Base-by-base conservation (phyloP, 2,888 invertebrate genomes). In the Diaphora mendica region DNA sequence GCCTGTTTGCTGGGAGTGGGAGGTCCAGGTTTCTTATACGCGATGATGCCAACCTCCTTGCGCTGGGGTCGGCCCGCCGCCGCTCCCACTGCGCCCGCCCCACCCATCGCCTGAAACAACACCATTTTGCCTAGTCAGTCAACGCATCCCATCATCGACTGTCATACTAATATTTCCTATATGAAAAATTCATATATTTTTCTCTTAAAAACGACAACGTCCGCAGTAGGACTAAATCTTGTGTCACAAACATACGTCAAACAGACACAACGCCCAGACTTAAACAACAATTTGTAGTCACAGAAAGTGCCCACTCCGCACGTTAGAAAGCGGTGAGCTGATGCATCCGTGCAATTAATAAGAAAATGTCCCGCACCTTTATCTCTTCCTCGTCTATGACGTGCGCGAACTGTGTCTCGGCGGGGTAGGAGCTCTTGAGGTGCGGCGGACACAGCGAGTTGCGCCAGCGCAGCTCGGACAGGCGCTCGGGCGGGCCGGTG, bases 1-100 rank as follows among this genome's bases (percentile, higher is more conserved):
- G 97, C 98, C 89, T 98, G 97, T 93, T 98, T 98, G 92, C 98
- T 98, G 0, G 98, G 98, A 1, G 98, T 98, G 39, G 98, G 98
- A 67, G 98, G 98, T 0, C 98, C 98, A 0, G 98, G 98, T 86
- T 97, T 97, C 95, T 98, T 98, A 90, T 98, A 98, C 0, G 97
- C 97, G 0, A 97, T 98, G 90, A 97, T 97, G 77, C 97, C 96
- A 74, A 96, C 94, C 91, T 97, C 95, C 90, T 97, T 96, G 84
- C 97, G 81, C 85, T 96, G 93, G 67, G 81, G 80, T 72, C 94
- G 95, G 33, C 93, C 88, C 83, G 80, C 92, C 80, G 87, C 68
- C 11, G 90, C 69, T 9, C n/a, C n/a, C 48, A 48, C 48, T 48
- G 48, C 48, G 7, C 70, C 92, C 89, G 86, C 78, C 3, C 75